A percentile compares a stretch with the other conserved stretches of the same genome.
phyloP scores from a whole-genome alignment of 2,888 invertebrate species.

The Perizoma flavofasciatum region DNA sequence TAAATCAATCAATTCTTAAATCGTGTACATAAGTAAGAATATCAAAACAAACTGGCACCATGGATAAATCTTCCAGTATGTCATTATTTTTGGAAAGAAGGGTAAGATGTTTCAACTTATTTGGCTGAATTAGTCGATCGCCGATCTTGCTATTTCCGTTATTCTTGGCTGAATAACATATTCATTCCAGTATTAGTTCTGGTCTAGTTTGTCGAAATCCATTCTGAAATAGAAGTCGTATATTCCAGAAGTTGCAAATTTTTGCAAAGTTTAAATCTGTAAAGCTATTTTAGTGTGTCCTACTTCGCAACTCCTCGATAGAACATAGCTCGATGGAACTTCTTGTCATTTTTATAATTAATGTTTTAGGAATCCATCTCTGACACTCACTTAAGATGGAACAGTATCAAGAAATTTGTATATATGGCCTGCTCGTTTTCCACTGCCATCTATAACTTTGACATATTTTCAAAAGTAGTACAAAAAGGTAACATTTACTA shows the following conservation, averaged over 20 bases:
- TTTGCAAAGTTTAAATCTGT: too few relatives aligned
- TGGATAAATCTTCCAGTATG: conserved; percentile 32
- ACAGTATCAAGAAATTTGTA: conserved; percentile 56
- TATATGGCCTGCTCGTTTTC: conserved; percentile 53
- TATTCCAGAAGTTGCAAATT: too few relatives aligned
- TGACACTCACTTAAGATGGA: conserved; percentile 54
- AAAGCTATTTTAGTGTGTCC: too few relatives aligned
- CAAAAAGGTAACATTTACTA: conserved; percentile 7
- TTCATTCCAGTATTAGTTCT: too few relatives aligned
- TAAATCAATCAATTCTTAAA: conserved; percentile 24
- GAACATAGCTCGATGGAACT: too few relatives aligned
- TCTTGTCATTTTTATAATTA: neutral
- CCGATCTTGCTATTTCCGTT: too few relatives aligned
- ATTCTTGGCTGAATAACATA: neutral
- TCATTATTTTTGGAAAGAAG: conserved; percentile 36
- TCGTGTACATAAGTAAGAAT: conserved; percentile 24
- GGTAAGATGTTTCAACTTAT: conserved; percentile 14
- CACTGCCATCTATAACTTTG: conserved; percentile 50
- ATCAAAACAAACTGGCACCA: conserved; percentile 3
- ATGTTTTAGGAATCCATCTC: conserved; percentile 19
- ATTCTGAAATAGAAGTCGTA: too few relatives aligned
- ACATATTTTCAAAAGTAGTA: conserved; percentile 55
- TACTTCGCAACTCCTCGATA: too few relatives aligned
- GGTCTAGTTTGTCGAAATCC: too few relatives aligned
- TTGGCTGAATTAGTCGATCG: too few relatives aligned